Percentiles rank a stretch among this genome's conserved stretches.
Evolutionary conservation across 2,113 vertebrate species (phyloP).

Genomic region (Egretta garzetta): DNA sequence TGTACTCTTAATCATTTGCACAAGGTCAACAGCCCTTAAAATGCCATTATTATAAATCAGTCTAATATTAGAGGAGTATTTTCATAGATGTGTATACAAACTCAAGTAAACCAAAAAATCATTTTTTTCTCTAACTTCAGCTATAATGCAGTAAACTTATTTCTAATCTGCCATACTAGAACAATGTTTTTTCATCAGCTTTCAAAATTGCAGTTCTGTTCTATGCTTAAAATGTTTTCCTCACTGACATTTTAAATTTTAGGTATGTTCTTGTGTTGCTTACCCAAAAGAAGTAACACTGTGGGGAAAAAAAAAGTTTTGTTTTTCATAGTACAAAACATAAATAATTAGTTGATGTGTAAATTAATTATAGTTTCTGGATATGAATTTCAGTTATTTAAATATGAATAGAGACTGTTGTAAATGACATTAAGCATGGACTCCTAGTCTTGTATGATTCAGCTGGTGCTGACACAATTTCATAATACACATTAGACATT

Average conservation of each 20-base stretch:
- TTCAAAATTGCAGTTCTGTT: not conserved
- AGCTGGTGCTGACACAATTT: not conserved
- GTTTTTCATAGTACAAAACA: not conserved
- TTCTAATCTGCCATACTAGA: not conserved
- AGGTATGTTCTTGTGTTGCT: not conserved
- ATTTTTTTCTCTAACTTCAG: not conserved
- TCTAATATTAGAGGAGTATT: constrained; percentile 3
- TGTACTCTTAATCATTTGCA: not conserved
- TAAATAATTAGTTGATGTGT: not conserved
- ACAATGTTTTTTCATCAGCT: not conserved
- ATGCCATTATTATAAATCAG: constrained; percentile 7
- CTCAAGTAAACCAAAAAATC: not conserved
- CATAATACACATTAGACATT: not conserved
- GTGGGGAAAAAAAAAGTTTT: not conserved
- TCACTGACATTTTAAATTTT: not conserved
- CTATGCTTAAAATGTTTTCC: not conserved
- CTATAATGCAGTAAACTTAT: not conserved
- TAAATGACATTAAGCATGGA: not conserved
- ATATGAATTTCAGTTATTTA: not conserved
- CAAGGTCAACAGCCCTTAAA: constrained; percentile 22
- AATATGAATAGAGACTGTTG: not conserved
- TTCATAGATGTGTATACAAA: not conserved
- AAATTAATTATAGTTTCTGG: not conserved
- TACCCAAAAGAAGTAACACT: not conserved
- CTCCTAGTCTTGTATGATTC: not conserved